phyloP scores from a whole-genome alignment of 2,888 invertebrate species.

The Corbicula japonica region DNA sequence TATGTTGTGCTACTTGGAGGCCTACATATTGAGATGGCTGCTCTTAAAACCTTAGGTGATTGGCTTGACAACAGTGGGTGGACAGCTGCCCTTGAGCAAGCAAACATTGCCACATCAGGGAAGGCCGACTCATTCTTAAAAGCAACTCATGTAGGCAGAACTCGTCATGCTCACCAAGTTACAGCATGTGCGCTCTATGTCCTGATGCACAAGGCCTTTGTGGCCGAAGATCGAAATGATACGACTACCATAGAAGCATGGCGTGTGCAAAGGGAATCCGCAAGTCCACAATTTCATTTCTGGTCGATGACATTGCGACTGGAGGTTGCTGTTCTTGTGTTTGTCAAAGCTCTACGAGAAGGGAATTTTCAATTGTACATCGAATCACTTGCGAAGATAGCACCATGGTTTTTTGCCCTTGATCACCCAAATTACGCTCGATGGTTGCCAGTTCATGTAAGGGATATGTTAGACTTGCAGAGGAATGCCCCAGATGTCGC shows the following conservation, averaged over 20 bases:
- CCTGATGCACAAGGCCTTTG: constrained; percentile 35
- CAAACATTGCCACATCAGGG: constrained; percentile 72
- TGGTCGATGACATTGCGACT: constrained; percentile 45
- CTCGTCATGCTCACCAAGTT: constrained; percentile 69
- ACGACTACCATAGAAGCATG: constrained; percentile 10
- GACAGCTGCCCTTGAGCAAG: constrained; percentile 63
- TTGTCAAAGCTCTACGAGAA: constrained; percentile 41
- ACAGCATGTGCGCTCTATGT: constrained; percentile 54
- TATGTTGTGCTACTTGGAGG: constrained; percentile 79
- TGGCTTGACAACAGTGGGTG: constrained; percentile 75
- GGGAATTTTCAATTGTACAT: constrained; percentile 48
- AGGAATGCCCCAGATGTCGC: constrained; percentile 54
- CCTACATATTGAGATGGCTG: constrained; percentile 79
- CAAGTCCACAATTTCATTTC: constrained; percentile 49
- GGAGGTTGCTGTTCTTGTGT: constrained; percentile 29
- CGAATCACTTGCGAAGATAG: constrained; percentile 26
- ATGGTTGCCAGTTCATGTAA: constrained; percentile 67
- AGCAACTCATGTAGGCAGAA: constrained; percentile 55
- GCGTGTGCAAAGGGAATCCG: constrained; percentile 12
- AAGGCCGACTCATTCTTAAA: constrained; percentile 68
- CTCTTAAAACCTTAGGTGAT: constrained; percentile 70
- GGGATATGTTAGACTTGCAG: constrained; percentile 64
- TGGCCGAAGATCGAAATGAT: neutral
- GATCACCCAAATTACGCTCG: constrained; percentile 64
- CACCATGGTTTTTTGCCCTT: constrained; percentile 46